Base-by-base conservation (phyloP, 1,140 invertebrate species). In the Leptopilina clavipes region DNA sequence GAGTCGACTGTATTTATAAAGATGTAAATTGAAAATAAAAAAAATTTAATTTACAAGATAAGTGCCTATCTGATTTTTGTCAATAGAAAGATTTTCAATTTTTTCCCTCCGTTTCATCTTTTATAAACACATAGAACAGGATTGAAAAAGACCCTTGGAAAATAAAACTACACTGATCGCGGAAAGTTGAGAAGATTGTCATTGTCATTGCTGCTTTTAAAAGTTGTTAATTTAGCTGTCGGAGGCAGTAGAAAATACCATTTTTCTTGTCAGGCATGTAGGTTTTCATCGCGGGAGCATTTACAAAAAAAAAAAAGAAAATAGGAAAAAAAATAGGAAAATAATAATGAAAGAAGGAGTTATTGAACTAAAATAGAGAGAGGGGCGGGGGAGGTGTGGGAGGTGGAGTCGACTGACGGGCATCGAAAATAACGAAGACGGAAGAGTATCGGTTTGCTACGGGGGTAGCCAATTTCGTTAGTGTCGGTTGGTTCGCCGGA, bases 401-500 rank as follows among this genome's bases (percentile, higher is more conserved):
- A 45, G 56, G 59, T 18, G 17, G 22, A 31, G 31, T 1, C 7
- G 52, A 56, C 25, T 71, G 79, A 79, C 43, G 18, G 5, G 72
- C 75, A 75, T 77, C 48, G 70, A 31, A 70, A 22, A 12, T 71
- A 70, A 80, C 73, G 74, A 80, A 77, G 75, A 79, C 78, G 73
- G 44, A 81, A 71, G 73, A 78, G 73, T 43, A 54, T 22, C 56
- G 18, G 40, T 18, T n/a, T 77, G 43, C 37, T 45, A 5, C n/a
- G n/a, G 18, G 56, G 54, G 74, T 45, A 78, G 76, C 56, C 76
- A 78, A 79, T 83, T 79, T 81, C 75, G 52, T 70, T 70, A 74
- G 31, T 71, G 76, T 76, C 59, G 75, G 44, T 25, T n/a, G 72
- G 48, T 72, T 71, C 71, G 48, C 44, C 54, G 14, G 73, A 70